Conservation (phyloP, 2,113 vertebrate species). For the Aspidoscelis tigris region DNA sequence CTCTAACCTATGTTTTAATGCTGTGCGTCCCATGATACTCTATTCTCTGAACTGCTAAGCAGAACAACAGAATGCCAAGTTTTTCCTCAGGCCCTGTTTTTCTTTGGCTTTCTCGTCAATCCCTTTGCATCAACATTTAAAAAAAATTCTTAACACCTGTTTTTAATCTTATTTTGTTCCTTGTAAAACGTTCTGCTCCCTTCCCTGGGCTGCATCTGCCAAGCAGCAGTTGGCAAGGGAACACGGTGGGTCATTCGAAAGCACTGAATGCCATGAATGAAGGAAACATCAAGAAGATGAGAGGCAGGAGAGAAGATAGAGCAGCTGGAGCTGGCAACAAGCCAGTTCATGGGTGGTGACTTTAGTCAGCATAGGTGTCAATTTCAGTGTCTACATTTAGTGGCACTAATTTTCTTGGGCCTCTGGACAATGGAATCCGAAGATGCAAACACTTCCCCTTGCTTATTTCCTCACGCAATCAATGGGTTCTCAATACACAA, state of each 20-base stretch:
- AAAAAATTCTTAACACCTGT: neutral
- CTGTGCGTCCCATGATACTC: slow-evolving; percentile 48
- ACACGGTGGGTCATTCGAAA: neutral
- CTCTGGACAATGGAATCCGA: too few relatives aligned
- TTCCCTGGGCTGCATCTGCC: neutral
- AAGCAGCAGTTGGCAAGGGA: neutral
- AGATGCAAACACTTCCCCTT: too few relatives aligned
- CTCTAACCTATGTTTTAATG: slow-evolving; percentile 57
- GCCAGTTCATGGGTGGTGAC: neutral
- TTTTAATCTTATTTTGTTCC: neutral
- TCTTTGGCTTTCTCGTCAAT: too few relatives aligned
- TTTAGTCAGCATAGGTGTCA: neutral
- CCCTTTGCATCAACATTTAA: neutral
- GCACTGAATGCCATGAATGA: neutral
- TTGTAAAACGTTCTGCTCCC: neutral
- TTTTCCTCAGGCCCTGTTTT: neutral
- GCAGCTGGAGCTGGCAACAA: too few relatives aligned
- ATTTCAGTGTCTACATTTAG: neutral
- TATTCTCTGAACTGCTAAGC: slow-evolving; percentile 61
- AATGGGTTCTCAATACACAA: too few relatives aligned
- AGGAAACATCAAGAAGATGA: neutral
- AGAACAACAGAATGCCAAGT: slow-evolving; percentile 41
- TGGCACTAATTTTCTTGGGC: too few relatives aligned
- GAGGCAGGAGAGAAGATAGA: too few relatives aligned
- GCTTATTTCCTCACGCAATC: too few relatives aligned